These are phyloP conservation scores for Halocaridina rubra DNA, from an alignment of 2,888 invertebrate species.

Conservation along the genomic window DNA sequence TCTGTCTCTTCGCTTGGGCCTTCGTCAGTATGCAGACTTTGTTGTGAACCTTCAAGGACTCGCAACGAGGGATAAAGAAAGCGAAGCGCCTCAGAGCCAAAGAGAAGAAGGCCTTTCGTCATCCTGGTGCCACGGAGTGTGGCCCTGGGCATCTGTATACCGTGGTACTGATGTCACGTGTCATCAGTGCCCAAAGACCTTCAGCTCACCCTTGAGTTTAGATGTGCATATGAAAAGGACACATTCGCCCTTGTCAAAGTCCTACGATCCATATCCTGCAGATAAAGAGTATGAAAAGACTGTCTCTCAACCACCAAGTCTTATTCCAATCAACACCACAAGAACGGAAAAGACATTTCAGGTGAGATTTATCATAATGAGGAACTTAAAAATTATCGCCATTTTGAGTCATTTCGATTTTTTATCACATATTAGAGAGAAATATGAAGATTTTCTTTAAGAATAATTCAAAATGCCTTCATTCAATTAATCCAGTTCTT, in stretches of 20 bases:
- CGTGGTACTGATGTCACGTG: conserved; percentile 31
- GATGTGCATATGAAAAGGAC: conserved; percentile 39
- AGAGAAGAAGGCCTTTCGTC: conserved; percentile 35
- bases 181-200: conserved; percentile 47
- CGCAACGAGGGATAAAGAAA: conserved; percentile 43
- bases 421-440: too few relatives aligned
- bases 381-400: too few relatives aligned
- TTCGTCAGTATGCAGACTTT: conserved; percentile 54
- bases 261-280: neutral
- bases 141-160: conserved; percentile 53
- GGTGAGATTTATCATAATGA: too few relatives aligned
- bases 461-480: too few relatives aligned
- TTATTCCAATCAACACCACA: conserved; percentile 10
- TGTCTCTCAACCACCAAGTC: conserved; percentile 14
- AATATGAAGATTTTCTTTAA: too few relatives aligned
- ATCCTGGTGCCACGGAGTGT: conserved; percentile 45
- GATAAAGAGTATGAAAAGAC: conserved; percentile 40
- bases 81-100: neutral
- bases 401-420: too few relatives aligned
- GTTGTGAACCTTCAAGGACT: conserved; percentile 44
- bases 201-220: conserved; percentile 45
- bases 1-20: conserved; percentile 43
- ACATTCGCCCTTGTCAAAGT: conserved; percentile 9
- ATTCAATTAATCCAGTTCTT: too few relatives aligned
- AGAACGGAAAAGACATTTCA: conserved; percentile 59